Base-by-base conservation (phyloP, 2,888 invertebrate species). In the Timandra comae region DNA sequence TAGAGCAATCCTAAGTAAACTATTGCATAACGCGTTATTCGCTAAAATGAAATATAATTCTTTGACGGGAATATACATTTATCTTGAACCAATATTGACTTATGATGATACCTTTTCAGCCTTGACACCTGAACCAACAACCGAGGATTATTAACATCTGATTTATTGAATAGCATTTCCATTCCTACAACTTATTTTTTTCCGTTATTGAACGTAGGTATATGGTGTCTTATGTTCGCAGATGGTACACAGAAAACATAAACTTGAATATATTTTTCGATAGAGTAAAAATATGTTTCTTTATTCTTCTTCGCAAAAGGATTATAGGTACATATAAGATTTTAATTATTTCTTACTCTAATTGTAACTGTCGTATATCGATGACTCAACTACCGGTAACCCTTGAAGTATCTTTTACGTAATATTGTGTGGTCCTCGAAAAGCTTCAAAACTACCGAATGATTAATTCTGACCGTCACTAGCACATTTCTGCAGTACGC, bases 71-170 rank as follows among this genome's bases (percentile, higher is more conserved):
- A 6, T 10, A 24, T 9, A 11, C 34, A 38, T 39, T 33, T 58
- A 63, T 58, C 65, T 68, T 60, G 43, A 50, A 53, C 57, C 61
- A 77, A 79, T 71, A 67, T 81, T 78, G 66, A 74, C 65, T 67
- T 56, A 49, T 41, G 56, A 71, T 72, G 70, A 75, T 73, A 69
- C 60, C 58, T 56, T 59, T 52, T 49, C 45, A 52, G 43, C 58
- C 49, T 54, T 57, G 44, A 55, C 82, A 85, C 82, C 84, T 85
- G 82, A 82, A 58, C 68, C 56, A 84, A 85, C 70, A 82, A n/a
- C 27, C 39, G 46, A 36, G 31, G 33, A 13, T n/a, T n/a, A 16
- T 6, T 16, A 20, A 20, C 13, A 26, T 26, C 7, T 8, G 12
- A 20, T 11, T 19, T n/a, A 21, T 28, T 20, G 10, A 8, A 29